phyloP scores from a whole-genome alignment of 2,113 vertebrate species.

The Amphilophus citrinellus region DNA sequence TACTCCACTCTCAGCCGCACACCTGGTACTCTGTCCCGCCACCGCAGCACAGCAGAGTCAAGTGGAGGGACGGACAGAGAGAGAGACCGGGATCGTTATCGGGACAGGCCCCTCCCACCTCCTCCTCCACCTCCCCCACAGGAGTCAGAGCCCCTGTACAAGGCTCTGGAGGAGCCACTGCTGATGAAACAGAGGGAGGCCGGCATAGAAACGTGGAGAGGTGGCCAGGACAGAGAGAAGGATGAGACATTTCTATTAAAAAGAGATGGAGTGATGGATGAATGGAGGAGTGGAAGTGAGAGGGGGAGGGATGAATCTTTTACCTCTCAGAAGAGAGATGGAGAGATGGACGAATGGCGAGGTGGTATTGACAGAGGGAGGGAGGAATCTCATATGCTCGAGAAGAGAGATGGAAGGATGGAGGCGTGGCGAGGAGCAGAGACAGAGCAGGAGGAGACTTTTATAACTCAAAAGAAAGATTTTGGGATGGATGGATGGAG shows the following conservation, averaged over 20 bases:
- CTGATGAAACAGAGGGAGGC: constrained; percentile 73
- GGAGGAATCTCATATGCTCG: constrained; percentile 86
- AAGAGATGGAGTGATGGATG: constrained; percentile 72
- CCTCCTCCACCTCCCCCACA: constrained; percentile 82
- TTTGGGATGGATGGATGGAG: constrained; percentile 73
- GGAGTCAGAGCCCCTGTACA: constrained; percentile 90
- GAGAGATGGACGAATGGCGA: constrained; percentile 68
- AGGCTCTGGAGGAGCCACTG: constrained; percentile 86
- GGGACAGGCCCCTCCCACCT: constrained; percentile 75
- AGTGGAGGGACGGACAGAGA: constrained; percentile 59
- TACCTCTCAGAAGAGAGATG: constrained; percentile 62
- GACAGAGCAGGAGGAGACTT: constrained; percentile 70
- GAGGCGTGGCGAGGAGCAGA: constrained; percentile 72
- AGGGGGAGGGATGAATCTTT: constrained; percentile 65
- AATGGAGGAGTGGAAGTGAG: constrained; percentile 67
- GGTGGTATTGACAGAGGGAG: constrained; percentile 65
- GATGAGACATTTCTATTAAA: constrained; percentile 72
- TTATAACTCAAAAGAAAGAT: constrained; percentile 78
- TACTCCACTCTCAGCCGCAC: constrained; percentile 76
- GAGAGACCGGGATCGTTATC: constrained; percentile 75
- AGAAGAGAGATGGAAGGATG: constrained; percentile 78
- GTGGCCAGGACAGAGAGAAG: constrained; percentile 63
- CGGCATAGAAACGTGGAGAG: constrained; percentile 61
- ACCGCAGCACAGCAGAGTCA: constrained; percentile 60
- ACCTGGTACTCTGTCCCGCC: constrained; percentile 72